Conservation (phyloP, 2,888 invertebrate species). For the Agrotis clavis region DNA sequence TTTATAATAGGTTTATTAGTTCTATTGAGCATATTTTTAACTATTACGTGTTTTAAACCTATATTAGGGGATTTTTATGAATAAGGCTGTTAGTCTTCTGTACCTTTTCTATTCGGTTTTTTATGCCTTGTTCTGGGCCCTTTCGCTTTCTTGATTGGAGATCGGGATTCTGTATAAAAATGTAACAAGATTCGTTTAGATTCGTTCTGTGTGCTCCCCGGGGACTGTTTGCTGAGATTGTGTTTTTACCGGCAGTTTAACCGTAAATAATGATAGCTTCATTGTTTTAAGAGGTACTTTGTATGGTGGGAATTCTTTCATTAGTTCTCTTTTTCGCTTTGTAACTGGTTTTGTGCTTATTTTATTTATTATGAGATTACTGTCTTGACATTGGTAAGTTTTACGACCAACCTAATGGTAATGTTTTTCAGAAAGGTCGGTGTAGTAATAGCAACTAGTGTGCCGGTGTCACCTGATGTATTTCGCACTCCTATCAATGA, state of each 20-base stretch:
- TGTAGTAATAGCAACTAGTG: too few relatives aligned
- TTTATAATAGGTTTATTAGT: too few relatives aligned
- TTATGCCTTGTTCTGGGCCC: constrained; percentile 40
- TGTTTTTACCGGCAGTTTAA: constrained; percentile 71
- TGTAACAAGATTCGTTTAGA: constrained; percentile 63
- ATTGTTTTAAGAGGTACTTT: constrained; percentile 28
- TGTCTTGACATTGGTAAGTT: too few relatives aligned
- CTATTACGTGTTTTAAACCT: too few relatives aligned
- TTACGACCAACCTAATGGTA: too few relatives aligned
- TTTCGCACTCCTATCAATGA: too few relatives aligned
- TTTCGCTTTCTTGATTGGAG: constrained; percentile 50
- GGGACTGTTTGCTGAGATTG: constrained; percentile 70
- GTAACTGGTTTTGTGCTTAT: neutral
- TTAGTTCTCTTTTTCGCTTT: constrained; percentile 14
- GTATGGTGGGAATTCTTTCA: constrained; percentile 12
- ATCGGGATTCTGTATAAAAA: constrained; percentile 53
- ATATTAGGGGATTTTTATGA: too few relatives aligned
- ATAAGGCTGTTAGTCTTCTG: too few relatives aligned
- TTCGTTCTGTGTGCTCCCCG: constrained; percentile 49
- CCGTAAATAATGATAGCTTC: constrained; percentile 65
- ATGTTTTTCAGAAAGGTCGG: too few relatives aligned
- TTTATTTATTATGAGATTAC: neutral
- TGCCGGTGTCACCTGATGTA: too few relatives aligned
- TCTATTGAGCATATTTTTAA: too few relatives aligned
- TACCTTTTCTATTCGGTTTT: neutral